phyloP scores from a whole-genome alignment of 2,113 vertebrate species.

The Calyptomena viridis region DNA sequence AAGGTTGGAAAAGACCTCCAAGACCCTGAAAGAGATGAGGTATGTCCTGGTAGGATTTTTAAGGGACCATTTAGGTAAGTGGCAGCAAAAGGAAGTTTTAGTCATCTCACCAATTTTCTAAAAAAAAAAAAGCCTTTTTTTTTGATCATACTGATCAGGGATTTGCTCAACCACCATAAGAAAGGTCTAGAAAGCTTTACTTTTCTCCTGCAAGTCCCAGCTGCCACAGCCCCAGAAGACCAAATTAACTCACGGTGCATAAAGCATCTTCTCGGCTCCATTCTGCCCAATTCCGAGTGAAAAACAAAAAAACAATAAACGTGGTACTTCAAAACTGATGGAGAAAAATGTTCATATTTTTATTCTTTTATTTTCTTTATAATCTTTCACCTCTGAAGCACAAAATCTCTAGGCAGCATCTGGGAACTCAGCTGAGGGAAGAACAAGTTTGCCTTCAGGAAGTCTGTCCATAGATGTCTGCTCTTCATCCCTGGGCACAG shows the following conservation, averaged over 20 bases:
- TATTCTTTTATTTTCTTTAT: neutral
- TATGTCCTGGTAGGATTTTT: neutral
- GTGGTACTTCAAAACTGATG: neutral
- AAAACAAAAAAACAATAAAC: neutral
- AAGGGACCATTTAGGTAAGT: neutral
- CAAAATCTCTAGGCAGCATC: neutral
- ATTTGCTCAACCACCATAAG: neutral
- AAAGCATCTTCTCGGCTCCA: neutral
- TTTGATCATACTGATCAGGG: neutral
- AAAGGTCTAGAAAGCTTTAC: neutral
- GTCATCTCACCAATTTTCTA: neutral
- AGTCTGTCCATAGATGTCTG: neutral
- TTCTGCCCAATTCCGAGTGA: neutral
- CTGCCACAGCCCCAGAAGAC: neutral
- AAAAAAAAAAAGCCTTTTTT: rapidly evolving
- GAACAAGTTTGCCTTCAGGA: neutral
- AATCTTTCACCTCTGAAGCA: neutral
- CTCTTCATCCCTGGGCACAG: neutral
- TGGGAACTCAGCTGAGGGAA: neutral
- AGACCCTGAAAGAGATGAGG: neutral
- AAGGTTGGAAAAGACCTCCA: neutral
- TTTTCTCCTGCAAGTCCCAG: neutral
- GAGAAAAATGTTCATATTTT: neutral
- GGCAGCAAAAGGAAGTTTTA: neutral
- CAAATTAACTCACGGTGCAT: neutral